Evolutionary conservation across 2,888 invertebrate species (phyloP), one percentile per base, ranked within the genome.

Genomic region (Tubulanus polymorphus): DNA sequence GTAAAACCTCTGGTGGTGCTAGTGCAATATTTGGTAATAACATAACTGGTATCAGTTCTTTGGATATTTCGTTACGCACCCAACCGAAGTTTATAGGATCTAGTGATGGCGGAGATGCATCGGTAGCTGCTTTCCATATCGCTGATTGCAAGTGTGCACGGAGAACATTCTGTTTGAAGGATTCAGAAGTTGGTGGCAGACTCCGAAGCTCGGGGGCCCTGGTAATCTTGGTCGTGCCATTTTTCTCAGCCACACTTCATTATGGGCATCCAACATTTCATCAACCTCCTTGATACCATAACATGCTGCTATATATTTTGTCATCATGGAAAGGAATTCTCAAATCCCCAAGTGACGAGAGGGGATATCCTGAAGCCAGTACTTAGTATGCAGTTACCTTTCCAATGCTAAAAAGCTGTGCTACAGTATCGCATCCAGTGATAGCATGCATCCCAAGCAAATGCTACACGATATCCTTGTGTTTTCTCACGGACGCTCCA

Each of bases 381-480:
- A 15, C 15, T 5, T 15, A 20, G 41, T 20, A 8, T 15, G 23
- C 15, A 3, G 41, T 41, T 23, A 23, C 5, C 15, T 41, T 41
- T 18, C 41, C 41, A 41, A 41, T 41, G 10, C 35, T n/a, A 32
- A 12, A 32, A n/a, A n/a, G 35, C 10, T 32, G 35, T 32, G 35
- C 35, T n/a, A 41, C 41, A 5, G 6, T 41, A 15, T 41, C 41
- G 15, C 41, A 41, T 15, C 41, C 41, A 8, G 6, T 15, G 41
- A 54, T n/a, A 15, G 50, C 54, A 55, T 57, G 57, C 2, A 49
- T 48, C 1, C 54, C 37, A 12, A 51, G 18, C 25, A 57, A 30
- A 5, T 54, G 45, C 3, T 49, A 28, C 3, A 53, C n/a, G 6
- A 54, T 20, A 6, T 8, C 5, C 28, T 27, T 20, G 50, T 57